Evolutionary conservation across 2,113 vertebrate species (phyloP).

Genomic region (Eolophus roseicapilla): DNA sequence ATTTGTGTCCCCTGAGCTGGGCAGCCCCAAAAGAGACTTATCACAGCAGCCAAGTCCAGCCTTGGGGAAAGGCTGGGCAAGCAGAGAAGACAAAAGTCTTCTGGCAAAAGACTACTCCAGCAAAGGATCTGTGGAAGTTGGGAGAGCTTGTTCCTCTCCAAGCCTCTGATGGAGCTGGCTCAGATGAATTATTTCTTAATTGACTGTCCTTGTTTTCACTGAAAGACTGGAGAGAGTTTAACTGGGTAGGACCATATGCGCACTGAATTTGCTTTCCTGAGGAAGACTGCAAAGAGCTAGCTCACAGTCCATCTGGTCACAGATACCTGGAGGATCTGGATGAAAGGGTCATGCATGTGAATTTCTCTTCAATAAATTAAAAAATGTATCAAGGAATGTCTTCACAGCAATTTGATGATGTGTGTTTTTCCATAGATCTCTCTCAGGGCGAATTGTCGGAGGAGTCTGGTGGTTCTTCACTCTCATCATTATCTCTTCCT

Average conservation of each 20-base stretch:
- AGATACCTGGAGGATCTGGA: background rate
- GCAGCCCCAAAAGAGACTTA: background rate
- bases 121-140: background rate
- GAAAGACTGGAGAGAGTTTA: background rate
- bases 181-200: background rate
- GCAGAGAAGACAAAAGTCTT: background rate
- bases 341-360: background rate
- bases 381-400: background rate
- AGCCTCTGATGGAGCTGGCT: background rate
- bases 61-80: background rate
- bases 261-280: background rate
- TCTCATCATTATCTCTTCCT: conserved; percentile 99
- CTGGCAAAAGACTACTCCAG: background rate
- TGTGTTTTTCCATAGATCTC: conserved; percentile 85
- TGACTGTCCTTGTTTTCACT: background rate
- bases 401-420: conserved; percentile 46
- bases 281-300: background rate
- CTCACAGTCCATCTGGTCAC: background rate
- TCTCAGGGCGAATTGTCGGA: conserved; percentile 97
- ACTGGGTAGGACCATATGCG: background rate
- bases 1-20: background rate
- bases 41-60: background rate
- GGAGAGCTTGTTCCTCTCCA: background rate
- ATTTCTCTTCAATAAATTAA: background rate
- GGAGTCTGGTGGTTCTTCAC: conserved; percentile 99